Evolutionary conservation across 1,140 invertebrate genomes (phyloP).

Genomic region (Periplaneta americana): DNA sequence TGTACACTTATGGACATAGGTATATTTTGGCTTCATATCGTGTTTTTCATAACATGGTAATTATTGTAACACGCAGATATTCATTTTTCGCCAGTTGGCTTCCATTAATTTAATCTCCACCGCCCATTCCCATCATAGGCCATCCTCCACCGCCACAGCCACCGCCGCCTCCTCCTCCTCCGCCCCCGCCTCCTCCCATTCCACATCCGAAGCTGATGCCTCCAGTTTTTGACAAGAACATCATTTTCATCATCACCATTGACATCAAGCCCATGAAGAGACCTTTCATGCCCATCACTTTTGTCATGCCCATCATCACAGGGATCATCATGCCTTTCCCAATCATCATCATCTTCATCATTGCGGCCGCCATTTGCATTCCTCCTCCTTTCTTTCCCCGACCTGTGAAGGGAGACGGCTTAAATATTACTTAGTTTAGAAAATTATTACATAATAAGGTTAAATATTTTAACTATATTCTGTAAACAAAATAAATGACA

Average conservation of each 20-base stretch:
- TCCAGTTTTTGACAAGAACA: background rate
- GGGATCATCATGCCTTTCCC: slow-evolving; percentile 2
- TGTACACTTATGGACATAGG: too few relatives aligned
- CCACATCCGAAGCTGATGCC: background rate
- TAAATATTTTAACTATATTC: too few relatives aligned
- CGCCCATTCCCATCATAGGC: background rate
- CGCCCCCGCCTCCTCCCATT: background rate
- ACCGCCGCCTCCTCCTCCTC: background rate
- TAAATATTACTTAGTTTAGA: too few relatives aligned
- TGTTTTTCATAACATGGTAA: too few relatives aligned
- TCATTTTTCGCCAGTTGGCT: too few relatives aligned
- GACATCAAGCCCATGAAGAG: background rate
- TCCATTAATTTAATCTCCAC: too few relatives aligned
- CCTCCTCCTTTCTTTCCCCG: background rate
- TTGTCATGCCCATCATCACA: background rate
- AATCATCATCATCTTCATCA: slow-evolving; percentile 5
- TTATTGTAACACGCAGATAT: too few relatives aligned
- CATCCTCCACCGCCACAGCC: background rate
- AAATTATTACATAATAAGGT: too few relatives aligned
- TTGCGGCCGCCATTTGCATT: background rate
- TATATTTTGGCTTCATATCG: too few relatives aligned
- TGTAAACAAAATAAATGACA: too few relatives aligned
- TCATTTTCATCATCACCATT: background rate
- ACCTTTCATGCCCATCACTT: background rate
- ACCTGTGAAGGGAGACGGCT: too few relatives aligned